Evolutionary conservation across 2,888 invertebrate species (phyloP), one percentile per base, ranked within the genome.

Genomic region (Cataglyphis rosenhaueri): DNA sequence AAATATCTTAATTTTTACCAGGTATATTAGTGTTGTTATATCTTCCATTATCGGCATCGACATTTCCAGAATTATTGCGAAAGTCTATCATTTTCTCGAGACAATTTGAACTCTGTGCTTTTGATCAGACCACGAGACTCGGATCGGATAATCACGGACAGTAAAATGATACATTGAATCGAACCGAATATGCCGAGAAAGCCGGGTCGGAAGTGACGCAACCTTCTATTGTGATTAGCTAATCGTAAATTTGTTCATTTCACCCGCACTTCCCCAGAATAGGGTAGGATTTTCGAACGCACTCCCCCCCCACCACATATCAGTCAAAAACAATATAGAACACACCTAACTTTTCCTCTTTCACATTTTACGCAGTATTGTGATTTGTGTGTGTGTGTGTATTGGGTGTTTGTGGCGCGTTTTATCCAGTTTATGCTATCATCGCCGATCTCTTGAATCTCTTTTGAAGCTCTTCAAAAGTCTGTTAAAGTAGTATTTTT

Each of bases 21-120:
- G 78, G 71, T 70, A 79, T 71, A 5, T 79, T 79, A 12, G 71
- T 79, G 21, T 79, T 79, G 21, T 12, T 71, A 44, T 79, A 79
- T 9, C 1, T 32, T 29, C 71, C 78, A 48, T 61, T 79, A 21
- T 79, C 78, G 44, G 0, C 29, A 12, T 78, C 71, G 9, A 4
- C 3, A 1, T 15, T 70, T 3, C 71, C 52, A 5, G 71, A 4
- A 70, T 78, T 70, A 18, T 4, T 57, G 3, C 70, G 66, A 61
- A 79, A 61, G 9, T 79, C 59, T 61, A 79, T 71, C 78, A 79
- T 79, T 5, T 70, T 44, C 18, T 48, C 0, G 9, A 35, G n/a
- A 32, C 9, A 70, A 59, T 79, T 71, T 61, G 9, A 70, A 21
- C 21, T 0, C 10, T 59, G 21, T 38, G 64, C 8, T 35, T 41